These are phyloP conservation scores for Pelobates cultripes DNA, from an alignment of 2,797 vertebrate species.

Conservation along the genomic window DNA sequence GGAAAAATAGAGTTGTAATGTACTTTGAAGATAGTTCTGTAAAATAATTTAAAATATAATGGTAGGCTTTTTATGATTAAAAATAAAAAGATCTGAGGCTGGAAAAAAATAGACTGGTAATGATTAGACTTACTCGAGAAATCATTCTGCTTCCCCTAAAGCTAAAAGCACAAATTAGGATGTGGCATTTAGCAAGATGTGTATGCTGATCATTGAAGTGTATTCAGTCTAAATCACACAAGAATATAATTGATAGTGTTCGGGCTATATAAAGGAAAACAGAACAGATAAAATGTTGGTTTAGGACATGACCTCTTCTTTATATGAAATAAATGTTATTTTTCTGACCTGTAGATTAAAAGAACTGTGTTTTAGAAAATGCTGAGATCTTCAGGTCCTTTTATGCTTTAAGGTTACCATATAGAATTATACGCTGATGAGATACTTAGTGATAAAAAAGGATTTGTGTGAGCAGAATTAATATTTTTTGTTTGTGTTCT, in stretches of 20 bases:
- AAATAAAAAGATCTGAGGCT: constrained; percentile 52
- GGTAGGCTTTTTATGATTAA: constrained; percentile 39
- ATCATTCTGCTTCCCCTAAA: constrained; percentile 50
- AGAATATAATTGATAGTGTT: constrained; percentile 56
- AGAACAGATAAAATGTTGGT: constrained; percentile 24
- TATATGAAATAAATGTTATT: constrained; percentile 32
- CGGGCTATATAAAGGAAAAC: constrained; percentile 43
- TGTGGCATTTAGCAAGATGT: constrained; percentile 53
- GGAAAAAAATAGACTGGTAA: constrained; percentile 53
- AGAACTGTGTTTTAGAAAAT: constrained; percentile 21
- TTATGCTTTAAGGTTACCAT: neutral
- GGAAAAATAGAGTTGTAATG: constrained; percentile 6
- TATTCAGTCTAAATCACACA: constrained; percentile 53
- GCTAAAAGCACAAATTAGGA: constrained; percentile 56
- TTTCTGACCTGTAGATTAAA: constrained; percentile 28
- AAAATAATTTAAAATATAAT: constrained; percentile 42
- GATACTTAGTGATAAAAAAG: neutral
- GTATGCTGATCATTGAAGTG: constrained; percentile 55
- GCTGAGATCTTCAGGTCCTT: neutral
- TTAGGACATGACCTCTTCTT: constrained; percentile 52
- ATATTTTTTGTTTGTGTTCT: constrained; percentile 1
- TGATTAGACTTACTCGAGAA: constrained; percentile 52
- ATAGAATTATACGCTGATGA: neutral
- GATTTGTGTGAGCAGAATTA: constrained; percentile 17
- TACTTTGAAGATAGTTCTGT: constrained; percentile 30